Conservation (phyloP, 2,113 vertebrate genomes). For the Sclerurus mexicanus region DNA sequence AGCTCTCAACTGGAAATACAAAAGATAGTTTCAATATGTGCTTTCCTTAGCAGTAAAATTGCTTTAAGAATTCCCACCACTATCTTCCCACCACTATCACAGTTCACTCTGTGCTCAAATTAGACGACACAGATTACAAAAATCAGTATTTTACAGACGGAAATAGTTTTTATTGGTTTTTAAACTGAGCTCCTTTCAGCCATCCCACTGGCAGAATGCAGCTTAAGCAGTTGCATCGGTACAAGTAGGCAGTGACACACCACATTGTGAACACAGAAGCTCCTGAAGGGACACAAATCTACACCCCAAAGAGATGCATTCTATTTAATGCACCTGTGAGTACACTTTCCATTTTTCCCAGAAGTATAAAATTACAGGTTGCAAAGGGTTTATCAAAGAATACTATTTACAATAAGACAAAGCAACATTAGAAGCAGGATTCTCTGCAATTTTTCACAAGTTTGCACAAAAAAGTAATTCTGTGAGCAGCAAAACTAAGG, state of each 20-base stretch:
- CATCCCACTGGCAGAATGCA: neutral
- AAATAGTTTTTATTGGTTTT: neutral
- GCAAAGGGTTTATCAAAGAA: neutral
- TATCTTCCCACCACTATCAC: neutral
- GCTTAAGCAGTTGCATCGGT: neutral
- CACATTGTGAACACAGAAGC: neutral
- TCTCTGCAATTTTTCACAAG: neutral
- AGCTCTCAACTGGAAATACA: neutral
- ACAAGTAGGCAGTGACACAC: neutral
- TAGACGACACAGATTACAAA: neutral
- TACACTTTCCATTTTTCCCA: neutral
- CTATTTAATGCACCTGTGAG: neutral
- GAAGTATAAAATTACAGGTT: neutral
- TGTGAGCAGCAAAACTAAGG: neutral
- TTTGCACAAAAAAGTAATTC: neutral
- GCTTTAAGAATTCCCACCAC: neutral
- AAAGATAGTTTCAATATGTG: neutral
- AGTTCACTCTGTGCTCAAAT: neutral
- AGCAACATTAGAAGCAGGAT: neutral
- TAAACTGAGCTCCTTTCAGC: neutral
- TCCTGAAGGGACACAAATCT: neutral
- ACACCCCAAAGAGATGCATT: neutral
- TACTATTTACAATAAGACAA: neutral
- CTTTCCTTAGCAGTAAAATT: neutral
- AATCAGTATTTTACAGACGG: neutral